These are phyloP conservation scores for Lepidurus arcticus DNA, from an alignment of 1,140 invertebrate genomes.

Conservation along the genomic window DNA sequence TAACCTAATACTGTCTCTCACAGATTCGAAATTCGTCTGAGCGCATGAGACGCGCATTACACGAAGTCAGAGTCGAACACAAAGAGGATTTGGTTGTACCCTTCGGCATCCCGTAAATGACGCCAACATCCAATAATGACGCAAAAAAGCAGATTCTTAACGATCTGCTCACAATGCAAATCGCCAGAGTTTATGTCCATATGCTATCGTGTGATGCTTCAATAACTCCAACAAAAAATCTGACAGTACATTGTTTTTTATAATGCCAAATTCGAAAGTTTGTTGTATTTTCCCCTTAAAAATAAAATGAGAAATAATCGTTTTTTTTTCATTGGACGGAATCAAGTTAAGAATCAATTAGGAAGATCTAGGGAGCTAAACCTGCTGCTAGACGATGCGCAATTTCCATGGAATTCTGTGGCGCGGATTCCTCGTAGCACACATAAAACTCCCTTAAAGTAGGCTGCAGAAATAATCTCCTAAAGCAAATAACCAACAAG, in stretches of 20 bases:
- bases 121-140: neutral
- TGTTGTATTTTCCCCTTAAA: too few relatives aligned
- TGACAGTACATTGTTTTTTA: slow-evolving; percentile 7
- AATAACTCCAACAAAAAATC: neutral
- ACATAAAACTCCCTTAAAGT: neutral
- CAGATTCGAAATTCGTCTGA: slow-evolving; percentile 60
- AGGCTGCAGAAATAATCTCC: slow-evolving; percentile 3
- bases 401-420: neutral
- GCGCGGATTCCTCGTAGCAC: neutral
- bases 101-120: slow-evolving; percentile 54
- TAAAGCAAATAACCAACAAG: neutral
- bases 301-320: too few relatives aligned
- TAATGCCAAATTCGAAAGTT: neutral
- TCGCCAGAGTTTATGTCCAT: slow-evolving; percentile 8
- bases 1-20: slow-evolving; percentile 29
- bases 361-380: neutral
- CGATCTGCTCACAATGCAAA: neutral
- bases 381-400: neutral
- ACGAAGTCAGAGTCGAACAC: slow-evolving; percentile 67
- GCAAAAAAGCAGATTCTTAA: too few relatives aligned
- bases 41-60: slow-evolving; percentile 60
- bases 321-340: neutral
- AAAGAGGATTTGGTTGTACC: slow-evolving; percentile 74
- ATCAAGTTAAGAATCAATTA: neutral
- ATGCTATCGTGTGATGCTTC: neutral